These are phyloP conservation scores for Drosophila santomea DNA, from an alignment of 1,140 invertebrate genomes.

Conservation along the genomic window DNA sequence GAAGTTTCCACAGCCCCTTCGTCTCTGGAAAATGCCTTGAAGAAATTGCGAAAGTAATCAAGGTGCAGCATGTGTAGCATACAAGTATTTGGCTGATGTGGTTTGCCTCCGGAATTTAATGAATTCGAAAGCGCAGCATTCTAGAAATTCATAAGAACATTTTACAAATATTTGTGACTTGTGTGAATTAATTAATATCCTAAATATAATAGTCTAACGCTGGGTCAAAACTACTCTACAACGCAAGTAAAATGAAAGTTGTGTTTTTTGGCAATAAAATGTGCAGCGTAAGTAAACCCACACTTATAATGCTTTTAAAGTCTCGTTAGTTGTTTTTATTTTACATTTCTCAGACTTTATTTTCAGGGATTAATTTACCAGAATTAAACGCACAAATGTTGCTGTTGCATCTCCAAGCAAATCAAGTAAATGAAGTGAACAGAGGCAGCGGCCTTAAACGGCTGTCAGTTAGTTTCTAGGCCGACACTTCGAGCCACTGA, in stretches of 20 bases:
- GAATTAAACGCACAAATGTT: not conserved
- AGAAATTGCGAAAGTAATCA: slow-evolving; percentile 28
- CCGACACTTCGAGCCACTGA: slow-evolving; percentile 27
- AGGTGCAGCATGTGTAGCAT: slow-evolving; percentile 21
- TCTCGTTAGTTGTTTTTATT: too few relatives aligned
- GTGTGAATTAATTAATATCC: not conserved
- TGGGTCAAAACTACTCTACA: too few relatives aligned
- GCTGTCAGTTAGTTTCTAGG: slow-evolving; percentile 46
- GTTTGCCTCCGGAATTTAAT: slow-evolving; percentile 23
- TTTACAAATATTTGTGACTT: not conserved
- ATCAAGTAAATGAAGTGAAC: slow-evolving; percentile 15
- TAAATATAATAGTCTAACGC: too few relatives aligned
- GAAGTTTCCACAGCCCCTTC: slow-evolving; percentile 1
- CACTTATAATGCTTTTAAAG: too few relatives aligned
- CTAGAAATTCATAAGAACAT: slow-evolving; percentile 5
- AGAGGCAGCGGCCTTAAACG: slow-evolving; percentile 23
- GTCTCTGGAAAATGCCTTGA: not conserved
- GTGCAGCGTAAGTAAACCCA: too few relatives aligned
- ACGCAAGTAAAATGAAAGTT: too few relatives aligned
- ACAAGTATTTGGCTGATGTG: slow-evolving; percentile 5
- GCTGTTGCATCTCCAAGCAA: not conserved
- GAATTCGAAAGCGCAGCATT: not conserved
- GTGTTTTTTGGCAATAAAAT: too few relatives aligned
- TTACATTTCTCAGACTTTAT: too few relatives aligned
- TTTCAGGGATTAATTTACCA: too few relatives aligned